phyloP scores from a whole-genome alignment of 2,113 vertebrate genomes.

The Aramus guarauna region DNA sequence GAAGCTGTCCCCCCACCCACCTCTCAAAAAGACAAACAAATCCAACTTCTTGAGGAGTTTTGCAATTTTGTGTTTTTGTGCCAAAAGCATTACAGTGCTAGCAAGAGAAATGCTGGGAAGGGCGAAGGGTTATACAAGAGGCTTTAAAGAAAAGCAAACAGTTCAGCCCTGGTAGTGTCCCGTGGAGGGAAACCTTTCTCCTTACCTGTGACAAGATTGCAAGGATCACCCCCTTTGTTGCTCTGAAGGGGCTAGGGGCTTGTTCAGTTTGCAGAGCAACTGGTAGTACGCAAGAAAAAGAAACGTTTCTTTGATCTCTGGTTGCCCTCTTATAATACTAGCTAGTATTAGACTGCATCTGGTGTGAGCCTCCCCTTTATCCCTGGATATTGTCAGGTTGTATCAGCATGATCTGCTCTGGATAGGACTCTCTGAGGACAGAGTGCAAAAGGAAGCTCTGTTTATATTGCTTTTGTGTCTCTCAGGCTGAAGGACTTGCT shows the following conservation, averaged over 20 bases:
- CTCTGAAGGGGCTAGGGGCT: not conserved
- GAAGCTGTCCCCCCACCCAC: not conserved
- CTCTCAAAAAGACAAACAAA: not conserved
- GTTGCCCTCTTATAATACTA: slow-evolving; percentile 32
- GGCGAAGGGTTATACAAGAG: slow-evolving; percentile 21
- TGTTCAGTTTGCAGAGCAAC: not conserved
- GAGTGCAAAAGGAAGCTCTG: slow-evolving; percentile 11
- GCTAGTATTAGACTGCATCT: slow-evolving; percentile 9
- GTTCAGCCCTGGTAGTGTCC: not conserved
- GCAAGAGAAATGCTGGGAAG: not conserved
- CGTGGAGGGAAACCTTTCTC: not conserved
- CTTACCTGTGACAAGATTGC: accelerated
- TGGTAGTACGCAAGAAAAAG: not conserved
- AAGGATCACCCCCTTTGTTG: accelerated
- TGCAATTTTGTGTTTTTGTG: not conserved
- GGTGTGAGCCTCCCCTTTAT: slow-evolving; percentile 56
- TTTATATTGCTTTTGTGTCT: slow-evolving; percentile 18
- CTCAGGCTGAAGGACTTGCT: not conserved
- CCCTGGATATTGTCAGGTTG: slow-evolving; percentile 62
- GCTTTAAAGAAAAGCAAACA: not conserved
- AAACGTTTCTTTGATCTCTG: slow-evolving; percentile 39
- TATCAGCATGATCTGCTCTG: slow-evolving; percentile 64
- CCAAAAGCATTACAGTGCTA: slow-evolving; percentile 18
- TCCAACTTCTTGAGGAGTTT: slow-evolving; percentile 27
- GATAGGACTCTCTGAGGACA: slow-evolving; percentile 62